These are phyloP conservation scores for Alfaro cultratus DNA, from an alignment of 2,797 vertebrate genomes.

Conservation along the genomic window DNA sequence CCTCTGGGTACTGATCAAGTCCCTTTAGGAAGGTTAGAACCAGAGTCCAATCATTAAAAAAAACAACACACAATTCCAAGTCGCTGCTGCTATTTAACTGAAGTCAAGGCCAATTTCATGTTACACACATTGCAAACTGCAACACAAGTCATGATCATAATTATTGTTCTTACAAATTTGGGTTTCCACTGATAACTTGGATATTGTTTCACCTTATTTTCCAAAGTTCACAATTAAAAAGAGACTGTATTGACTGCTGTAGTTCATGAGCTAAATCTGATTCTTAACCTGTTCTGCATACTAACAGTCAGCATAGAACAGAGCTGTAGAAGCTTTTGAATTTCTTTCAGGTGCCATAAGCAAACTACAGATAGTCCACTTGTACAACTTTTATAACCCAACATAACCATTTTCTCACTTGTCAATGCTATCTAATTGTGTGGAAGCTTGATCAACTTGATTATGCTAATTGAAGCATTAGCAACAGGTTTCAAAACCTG, in stretches of 20 bases:
- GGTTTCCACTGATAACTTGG: not conserved
- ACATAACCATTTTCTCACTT: not conserved
- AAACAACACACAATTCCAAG: too few relatives aligned
- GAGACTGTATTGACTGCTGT: not conserved
- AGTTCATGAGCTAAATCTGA: not conserved
- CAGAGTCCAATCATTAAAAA: too few relatives aligned
- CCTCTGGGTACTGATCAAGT: too few relatives aligned
- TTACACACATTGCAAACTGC: not conserved
- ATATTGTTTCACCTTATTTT: not conserved
- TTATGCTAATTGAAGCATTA: too few relatives aligned
- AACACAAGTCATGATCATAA: not conserved
- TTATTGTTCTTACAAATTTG: not conserved
- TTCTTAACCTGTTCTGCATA: not conserved
- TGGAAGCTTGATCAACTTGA: not conserved
- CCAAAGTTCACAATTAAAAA: not conserved
- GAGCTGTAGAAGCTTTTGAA: slow-evolving; percentile 17
- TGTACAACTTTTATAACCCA: not conserved
- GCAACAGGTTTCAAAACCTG: not conserved
- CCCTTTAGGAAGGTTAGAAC: too few relatives aligned
- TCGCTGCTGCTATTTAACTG: too few relatives aligned
- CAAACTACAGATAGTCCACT: not conserved
- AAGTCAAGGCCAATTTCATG: too few relatives aligned
- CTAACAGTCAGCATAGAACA: not conserved
- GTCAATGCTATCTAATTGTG: not conserved
- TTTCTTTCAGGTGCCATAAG: not conserved